Percentiles rank a stretch among this genome's conserved stretches.
Evolutionary conservation across 2,888 invertebrate genomes (phyloP).

Genomic region (Drosophila planitibia): DNA sequence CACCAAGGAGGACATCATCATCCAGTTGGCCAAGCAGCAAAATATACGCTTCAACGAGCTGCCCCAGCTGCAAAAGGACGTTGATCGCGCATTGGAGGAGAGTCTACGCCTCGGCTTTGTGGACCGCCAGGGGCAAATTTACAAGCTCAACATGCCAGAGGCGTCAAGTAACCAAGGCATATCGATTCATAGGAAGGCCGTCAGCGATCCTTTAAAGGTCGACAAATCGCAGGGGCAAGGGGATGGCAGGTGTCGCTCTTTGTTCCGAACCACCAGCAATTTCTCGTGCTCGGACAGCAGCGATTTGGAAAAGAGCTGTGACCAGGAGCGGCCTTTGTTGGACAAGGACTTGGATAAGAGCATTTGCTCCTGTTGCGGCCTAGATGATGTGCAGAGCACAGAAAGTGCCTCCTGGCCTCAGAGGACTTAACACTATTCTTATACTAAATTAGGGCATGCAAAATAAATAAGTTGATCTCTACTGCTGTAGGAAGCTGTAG

Average conservation of each 20-base stretch:
- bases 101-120: conserved; percentile 39
- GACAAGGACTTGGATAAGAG: conserved; percentile 1
- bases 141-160: conserved; percentile 17
- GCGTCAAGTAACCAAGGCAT: background rate
- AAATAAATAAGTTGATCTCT: background rate
- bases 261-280: background rate
- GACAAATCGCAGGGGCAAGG: conserved; percentile 19
- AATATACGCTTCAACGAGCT: conserved; percentile 54
- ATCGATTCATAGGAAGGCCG: background rate
- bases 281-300: conserved; percentile 15
- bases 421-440: background rate
- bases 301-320: background rate
- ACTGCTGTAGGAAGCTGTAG: background rate
- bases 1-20: conserved; percentile 50
- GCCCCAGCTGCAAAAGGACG: conserved; percentile 35
- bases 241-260: conserved; percentile 21
- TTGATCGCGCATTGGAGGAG: conserved; percentile 37
- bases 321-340: background rate
- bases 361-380: conserved; percentile 28
- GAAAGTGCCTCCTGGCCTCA: background rate
- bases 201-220: background rate
- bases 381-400: conserved; percentile 8
- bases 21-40: conserved; percentile 46
- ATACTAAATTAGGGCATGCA: background rate
- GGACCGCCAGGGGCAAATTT: conserved; percentile 17